Evolutionary conservation across 37 sponge, comb jelly and placozoan genomes (phyloP).

Genomic region (Cliona cf. orientalis): DNA sequence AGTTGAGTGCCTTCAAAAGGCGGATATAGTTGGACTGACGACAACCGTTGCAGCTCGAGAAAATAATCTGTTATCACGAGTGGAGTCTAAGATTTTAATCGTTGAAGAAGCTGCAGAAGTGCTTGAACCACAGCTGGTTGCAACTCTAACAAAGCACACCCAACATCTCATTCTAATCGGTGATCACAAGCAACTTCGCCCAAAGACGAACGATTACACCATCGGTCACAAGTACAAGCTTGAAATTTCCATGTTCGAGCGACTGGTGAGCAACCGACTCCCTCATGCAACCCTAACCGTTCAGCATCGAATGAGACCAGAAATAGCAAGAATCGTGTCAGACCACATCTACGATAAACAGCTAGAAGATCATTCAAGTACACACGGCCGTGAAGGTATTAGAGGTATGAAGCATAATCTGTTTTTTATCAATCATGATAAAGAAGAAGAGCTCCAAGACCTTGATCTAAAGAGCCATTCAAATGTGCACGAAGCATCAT

Average conservation of each 20-base stretch:
- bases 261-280: slow-evolving; percentile 57
- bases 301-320: slow-evolving; percentile 93
- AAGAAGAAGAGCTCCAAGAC: too few relatives aligned
- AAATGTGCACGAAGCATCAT: slow-evolving; percentile 78
- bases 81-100: slow-evolving; percentile 81
- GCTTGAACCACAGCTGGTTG: slow-evolving; percentile 88
- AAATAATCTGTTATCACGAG: slow-evolving; percentile 49
- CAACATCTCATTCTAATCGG: slow-evolving; percentile 90
- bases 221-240: slow-evolving; percentile 76
- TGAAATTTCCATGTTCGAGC: slow-evolving; percentile 85
- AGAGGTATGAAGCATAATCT: too few relatives aligned
- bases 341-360: too few relatives aligned
- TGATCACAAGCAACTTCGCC: too few relatives aligned
- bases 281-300: slow-evolving; percentile 67
- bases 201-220: slow-evolving; percentile 61
- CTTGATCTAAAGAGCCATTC: too few relatives aligned
- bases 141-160: slow-evolving; percentile 58
- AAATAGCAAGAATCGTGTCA: too few relatives aligned
- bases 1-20: too few relatives aligned
- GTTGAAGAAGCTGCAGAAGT: too few relatives aligned
- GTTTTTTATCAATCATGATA: too few relatives aligned
- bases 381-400: too few relatives aligned
- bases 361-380: too few relatives aligned
- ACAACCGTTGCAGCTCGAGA: slow-evolving; percentile 91
- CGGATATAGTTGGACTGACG: slow-evolving; percentile 83